Percentiles rank a stretch among this genome's conserved stretches.
Evolutionary conservation across 2,888 invertebrate genomes (phyloP).

Genomic region (Luperina nickerlii): DNA sequence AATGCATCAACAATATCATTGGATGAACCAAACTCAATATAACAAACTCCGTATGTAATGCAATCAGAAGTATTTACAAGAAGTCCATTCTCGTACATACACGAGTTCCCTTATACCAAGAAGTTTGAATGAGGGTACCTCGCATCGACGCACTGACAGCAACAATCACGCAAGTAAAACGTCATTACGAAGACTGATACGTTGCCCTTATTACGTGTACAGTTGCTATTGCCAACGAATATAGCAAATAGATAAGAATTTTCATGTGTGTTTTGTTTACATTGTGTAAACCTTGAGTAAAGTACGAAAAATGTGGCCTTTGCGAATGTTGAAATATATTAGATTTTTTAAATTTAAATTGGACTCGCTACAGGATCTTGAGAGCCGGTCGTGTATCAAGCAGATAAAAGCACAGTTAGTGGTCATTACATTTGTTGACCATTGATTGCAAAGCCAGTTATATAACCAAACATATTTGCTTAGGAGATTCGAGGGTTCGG

Average conservation of each 20-base stretch:
- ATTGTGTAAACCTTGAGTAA: not conserved
- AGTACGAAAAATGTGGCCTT: not conserved
- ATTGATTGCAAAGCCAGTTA: not conserved
- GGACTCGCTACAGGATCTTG: conserved; percentile 13
- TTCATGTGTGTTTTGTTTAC: conserved; percentile 6
- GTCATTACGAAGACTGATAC: conserved; percentile 84
- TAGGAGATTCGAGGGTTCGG: not conserved
- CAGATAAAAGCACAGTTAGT: conserved; percentile 49
- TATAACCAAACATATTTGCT: not conserved
- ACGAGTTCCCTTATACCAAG: conserved; percentile 75
- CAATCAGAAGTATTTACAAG: conserved; percentile 56
- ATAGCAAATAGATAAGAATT: conserved; percentile 1
- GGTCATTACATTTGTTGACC: not conserved
- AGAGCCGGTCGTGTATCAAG: conserved; percentile 35
- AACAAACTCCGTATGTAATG: conserved; percentile 39
- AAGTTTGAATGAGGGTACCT: conserved; percentile 65
- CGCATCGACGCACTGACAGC: conserved; percentile 80
- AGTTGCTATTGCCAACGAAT: conserved; percentile 60
- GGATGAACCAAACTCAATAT: conserved; percentile 19
- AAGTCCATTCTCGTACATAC: conserved; percentile 47
- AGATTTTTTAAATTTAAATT: not conserved
- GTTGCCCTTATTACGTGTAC: conserved; percentile 72
- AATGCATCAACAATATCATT: conserved; percentile 47
- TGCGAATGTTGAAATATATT: not conserved
- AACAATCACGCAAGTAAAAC: conserved; percentile 86